Evolutionary conservation across 2,113 vertebrate species (phyloP), one percentile per base, ranked within the genome.

Genomic region (Peucedramus taeniatus): DNA sequence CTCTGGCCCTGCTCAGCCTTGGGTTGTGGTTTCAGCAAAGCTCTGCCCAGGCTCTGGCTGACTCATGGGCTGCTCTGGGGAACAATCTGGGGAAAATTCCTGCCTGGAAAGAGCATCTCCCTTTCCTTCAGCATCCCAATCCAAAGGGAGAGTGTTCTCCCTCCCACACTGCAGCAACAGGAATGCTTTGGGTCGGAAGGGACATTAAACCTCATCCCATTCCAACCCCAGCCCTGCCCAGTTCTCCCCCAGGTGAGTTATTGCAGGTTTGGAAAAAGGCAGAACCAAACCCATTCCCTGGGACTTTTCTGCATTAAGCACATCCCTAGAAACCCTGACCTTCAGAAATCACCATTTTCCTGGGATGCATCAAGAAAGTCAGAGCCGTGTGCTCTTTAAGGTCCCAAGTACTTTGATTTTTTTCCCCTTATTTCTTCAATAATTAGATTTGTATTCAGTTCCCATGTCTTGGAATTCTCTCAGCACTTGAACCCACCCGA

Each of bases 401-500:
- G 5, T 39, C 28, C 44, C n/a, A 83, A 79, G 49, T 4, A 24
- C 3, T 44, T 54, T 0, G 1, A 2, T 37, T 70, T 51, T 30
- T 64, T 69, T 44, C 4, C 5, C 40, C 20, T 60, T 7, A 5
- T 26, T 51, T 61, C 57, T 50, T 16, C 19, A 70, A 45, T 7
- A 64, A 33, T 4, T 1, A 40, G 3, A 17, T n/a, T 39, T 56
- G 53, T 22, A 1, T 4, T 8, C 7, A 47, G 3, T 22, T 56
- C 54, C 42, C 26, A 3, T 2, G 0, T 19, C 10, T 23, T 5
- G 53, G 64, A 53, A 24, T 35, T 28, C 37, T 40, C 17, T 19
- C 49, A 8, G 5, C 2, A 1, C 9, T 15, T 19, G 15, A 10
- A 22, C 8, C 15, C 1, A 11, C 11, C 4, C 0, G 8, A 61